Evolutionary conservation across 2,888 invertebrate genomes (phyloP).

Genomic region (Choristoneura rosaceana): DNA sequence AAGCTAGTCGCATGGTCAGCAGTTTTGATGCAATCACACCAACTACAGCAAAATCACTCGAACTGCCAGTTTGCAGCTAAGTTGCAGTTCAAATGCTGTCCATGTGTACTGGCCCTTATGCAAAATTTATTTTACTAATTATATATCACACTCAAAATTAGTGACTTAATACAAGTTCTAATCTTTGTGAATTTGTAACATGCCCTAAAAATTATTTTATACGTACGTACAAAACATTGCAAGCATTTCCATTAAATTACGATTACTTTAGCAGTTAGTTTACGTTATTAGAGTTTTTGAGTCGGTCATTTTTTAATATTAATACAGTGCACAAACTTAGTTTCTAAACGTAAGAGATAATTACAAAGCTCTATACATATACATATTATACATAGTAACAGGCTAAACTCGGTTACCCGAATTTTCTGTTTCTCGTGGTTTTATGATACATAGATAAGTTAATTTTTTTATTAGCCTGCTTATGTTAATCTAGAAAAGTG

Average conservation of each 20-base stretch:
- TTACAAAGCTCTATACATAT: not conserved
- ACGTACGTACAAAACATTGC: not conserved
- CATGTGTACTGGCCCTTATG: too few relatives aligned
- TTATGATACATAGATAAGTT: too few relatives aligned
- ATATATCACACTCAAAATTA: not conserved
- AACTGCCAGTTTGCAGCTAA: too few relatives aligned
- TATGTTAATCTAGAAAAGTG: conserved; percentile 5
- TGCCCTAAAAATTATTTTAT: not conserved
- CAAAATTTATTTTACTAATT: too few relatives aligned
- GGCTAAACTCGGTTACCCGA: too few relatives aligned
- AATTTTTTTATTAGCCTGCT: too few relatives aligned
- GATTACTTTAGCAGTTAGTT: not conserved
- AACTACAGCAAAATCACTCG: too few relatives aligned
- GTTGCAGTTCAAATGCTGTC: too few relatives aligned
- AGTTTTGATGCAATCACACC: too few relatives aligned
- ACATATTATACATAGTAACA: too few relatives aligned
- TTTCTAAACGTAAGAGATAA: not conserved
- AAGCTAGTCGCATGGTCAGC: too few relatives aligned
- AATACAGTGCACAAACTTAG: not conserved
- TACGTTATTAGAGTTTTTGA: not conserved
- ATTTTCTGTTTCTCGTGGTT: too few relatives aligned
- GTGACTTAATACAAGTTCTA: not conserved
- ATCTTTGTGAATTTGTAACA: not conserved
- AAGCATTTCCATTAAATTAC: not conserved
- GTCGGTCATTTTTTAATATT: not conserved